Conservation (phyloP, 2,113 vertebrate species). For the Oriolus oriolus region DNA sequence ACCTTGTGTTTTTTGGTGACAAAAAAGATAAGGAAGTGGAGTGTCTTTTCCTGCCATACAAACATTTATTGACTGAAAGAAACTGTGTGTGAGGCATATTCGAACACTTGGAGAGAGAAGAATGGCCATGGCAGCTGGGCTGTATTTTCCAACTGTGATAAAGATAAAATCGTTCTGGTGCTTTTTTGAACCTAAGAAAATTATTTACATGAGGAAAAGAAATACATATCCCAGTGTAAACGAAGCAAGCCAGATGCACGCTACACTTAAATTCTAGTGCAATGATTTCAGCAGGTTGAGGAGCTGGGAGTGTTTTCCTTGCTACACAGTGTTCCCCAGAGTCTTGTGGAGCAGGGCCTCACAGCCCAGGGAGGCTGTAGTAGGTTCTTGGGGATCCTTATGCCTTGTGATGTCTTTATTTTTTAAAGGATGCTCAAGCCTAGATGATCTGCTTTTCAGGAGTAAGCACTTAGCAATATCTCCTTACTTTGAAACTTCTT, state of each 20-base stretch:
- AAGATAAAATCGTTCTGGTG: not conserved
- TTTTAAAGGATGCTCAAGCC: not conserved
- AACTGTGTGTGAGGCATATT: not conserved
- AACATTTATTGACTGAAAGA: not conserved
- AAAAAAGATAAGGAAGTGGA: not conserved
- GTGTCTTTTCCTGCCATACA: not conserved
- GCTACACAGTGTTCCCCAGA: rapidly evolving
- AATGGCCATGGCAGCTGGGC: not conserved
- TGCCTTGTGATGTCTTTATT: not conserved
- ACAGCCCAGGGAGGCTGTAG: not conserved
- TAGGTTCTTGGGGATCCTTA: not conserved
- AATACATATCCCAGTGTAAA: not conserved
- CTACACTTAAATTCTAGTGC: not conserved
- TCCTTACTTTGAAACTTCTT: not conserved
- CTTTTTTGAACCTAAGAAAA: not conserved
- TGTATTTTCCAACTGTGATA: not conserved
- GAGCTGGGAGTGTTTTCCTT: not conserved
- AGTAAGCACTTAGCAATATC: not conserved
- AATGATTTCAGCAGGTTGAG: not conserved
- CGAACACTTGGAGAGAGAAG: not conserved
- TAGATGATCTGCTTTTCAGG: not conserved
- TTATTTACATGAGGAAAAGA: not conserved
- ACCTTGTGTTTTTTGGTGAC: not conserved
- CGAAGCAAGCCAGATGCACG: not conserved
- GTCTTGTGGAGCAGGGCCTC: rapidly evolving